Base-by-base conservation (phyloP, 2,888 invertebrate species). In the Pachymerium ferrugineum region DNA sequence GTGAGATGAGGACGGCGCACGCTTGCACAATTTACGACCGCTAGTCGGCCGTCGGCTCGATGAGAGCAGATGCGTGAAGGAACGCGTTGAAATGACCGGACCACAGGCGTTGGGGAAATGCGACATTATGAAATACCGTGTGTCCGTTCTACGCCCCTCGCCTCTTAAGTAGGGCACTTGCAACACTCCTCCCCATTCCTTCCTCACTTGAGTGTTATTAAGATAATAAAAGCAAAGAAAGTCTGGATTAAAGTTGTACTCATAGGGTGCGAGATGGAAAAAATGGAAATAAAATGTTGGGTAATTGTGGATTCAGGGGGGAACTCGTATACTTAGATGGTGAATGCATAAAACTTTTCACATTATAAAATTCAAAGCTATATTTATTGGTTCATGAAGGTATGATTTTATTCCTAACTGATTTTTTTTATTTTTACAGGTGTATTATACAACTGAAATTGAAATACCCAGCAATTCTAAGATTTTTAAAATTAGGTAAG, bases 51-150 rank as follows among this genome's bases (percentile, higher is more conserved):
- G 54, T 54, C 54, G 54, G n/a, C 28, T 54, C 28, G 54, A 54
- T 54, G 28, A 8, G 14, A n/a, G 22, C 25, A 54, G 54, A 54
- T 22, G 47, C 47, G 47, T 19, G 47, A 47, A 47, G 47, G 47
- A 25, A 54, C 54, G 54, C 54, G 25, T 54, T 28, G 54, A 54
- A 54, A 54, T 54, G 54, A 54, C 54, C 54, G 54, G 54, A 54
- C 54, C 54, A 54, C 54, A 54, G 54, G 54, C 54, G 28, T 54
- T 28, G 54, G 25, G 16, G n/a, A n/a, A n/a, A n/a, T 25, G 25
- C 54, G 54, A 54, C 25, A 54, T 54, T 54, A 54, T 54, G 54
- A 54, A 54, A 54, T 54, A 28, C 25, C 47, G 19, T 54, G 54
- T 25, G 54, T 54, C 54, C 54, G 54, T 25, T 54, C 25, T 22